Evolutionary conservation across 2,797 vertebrate genomes (phyloP), one percentile per base, ranked within the genome.

Genomic region (Myotis vivesi): DNA sequence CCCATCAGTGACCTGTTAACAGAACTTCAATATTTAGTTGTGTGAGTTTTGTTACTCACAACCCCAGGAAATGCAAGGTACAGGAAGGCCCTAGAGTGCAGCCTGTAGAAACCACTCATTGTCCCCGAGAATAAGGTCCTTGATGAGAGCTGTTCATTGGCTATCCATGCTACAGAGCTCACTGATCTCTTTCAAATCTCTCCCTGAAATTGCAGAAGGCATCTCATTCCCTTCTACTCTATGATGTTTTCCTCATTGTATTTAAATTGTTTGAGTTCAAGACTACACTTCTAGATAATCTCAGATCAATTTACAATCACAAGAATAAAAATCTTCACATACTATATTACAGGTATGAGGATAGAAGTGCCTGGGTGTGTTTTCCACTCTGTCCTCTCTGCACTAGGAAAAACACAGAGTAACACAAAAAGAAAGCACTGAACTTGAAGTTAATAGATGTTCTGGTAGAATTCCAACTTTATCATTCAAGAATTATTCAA

Each of bases 311-410:
- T 69, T 38, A 71, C 2, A 66, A 51, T 59, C 23, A 3, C 4
- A 73, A 68, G 62, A 41, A 95, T 84, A 7, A 81, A 86, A 85
- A 69, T 4, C 3, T 90, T 85, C n/a, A 79, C 30, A 23, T 49
- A 20, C 19, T 46, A 55, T 22, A 59, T n/a, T 19, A 17, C 30
- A 53, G 30, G 36, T 69, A 1, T 64, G 22, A 57, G 17, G 30
- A 72, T n/a, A 71, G 57, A 62, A 69, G 41, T 33, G 6, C 0
- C 8, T 28, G 6, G 25, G 17, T 19, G 4, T 68, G n/a, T 80
- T 91, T 94, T 79, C 11, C 64, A 49, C 38, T 85, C 16, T 20
- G 0, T 89, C 46, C 23, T 28, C 22, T 89, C 28, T 68, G 13
- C 6, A 8, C 46, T n/a, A 55, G 33, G 25, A 81, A 53, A 20